Evolutionary conservation across 2,113 vertebrate genomes (phyloP).

Genomic region (Orthonyx spaldingii): DNA sequence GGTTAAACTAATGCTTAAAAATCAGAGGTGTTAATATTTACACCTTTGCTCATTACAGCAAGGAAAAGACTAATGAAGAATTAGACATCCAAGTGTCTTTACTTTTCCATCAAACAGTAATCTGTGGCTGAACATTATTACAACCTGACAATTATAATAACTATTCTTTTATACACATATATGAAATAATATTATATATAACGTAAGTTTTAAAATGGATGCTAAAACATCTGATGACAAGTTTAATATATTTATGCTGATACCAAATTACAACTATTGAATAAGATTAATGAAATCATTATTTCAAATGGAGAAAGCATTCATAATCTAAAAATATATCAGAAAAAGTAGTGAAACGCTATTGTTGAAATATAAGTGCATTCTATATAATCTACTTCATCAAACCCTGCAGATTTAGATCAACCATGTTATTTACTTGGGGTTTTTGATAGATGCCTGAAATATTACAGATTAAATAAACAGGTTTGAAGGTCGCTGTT

Average conservation of each 20-base stretch:
- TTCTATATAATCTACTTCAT: neutral
- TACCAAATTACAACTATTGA: neutral
- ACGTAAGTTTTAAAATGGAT: neutral
- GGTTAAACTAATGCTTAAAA: conserved; percentile 64
- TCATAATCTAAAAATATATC: neutral
- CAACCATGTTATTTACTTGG: neutral
- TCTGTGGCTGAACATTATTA: conserved; percentile 60
- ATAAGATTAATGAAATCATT: neutral
- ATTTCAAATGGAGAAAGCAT: neutral
- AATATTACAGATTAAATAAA: conserved; percentile 13
- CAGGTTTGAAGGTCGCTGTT: neutral
- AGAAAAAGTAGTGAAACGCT: neutral
- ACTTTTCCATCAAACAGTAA: conserved; percentile 58
- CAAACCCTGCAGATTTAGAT: neutral
- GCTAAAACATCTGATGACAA: neutral
- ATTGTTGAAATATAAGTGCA: neutral
- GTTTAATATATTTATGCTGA: neutral
- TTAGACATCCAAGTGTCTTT: conserved; percentile 63
- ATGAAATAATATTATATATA: neutral
- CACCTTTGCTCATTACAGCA: conserved; percentile 72
- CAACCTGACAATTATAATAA: conserved; percentile 32
- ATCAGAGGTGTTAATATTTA: conserved; percentile 74
- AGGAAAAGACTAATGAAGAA: conserved; percentile 73
- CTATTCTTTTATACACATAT: neutral
- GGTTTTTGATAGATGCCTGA: conserved; percentile 11